A percentile compares a stretch with the other conserved stretches of the same genome.
phyloP scores from a whole-genome alignment of 2,888 invertebrate species.

The Ethmia dodecea region DNA sequence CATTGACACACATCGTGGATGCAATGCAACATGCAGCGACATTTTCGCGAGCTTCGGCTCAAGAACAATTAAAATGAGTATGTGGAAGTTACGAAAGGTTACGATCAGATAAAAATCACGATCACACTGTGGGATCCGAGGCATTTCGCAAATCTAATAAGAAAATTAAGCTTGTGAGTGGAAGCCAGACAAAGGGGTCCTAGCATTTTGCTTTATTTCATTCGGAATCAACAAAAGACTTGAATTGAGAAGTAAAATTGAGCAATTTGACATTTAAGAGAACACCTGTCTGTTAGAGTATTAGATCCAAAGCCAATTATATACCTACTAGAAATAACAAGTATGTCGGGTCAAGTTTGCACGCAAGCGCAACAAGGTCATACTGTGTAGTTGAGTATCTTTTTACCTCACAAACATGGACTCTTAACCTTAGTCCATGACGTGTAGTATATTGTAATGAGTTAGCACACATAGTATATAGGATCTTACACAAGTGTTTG shows the following conservation, averaged over 20 bases:
- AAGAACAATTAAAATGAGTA: constrained; percentile 41
- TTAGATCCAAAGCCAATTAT: constrained; percentile 22
- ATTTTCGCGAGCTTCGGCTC: constrained; percentile 42
- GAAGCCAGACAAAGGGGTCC: too few relatives aligned
- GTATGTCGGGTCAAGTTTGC: constrained; percentile 38
- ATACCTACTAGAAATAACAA: constrained; percentile 13
- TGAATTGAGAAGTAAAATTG: not conserved
- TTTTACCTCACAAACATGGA: constrained; percentile 14
- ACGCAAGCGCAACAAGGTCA: constrained; percentile 33
- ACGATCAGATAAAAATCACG: constrained; percentile 19
- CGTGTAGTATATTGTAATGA: constrained; percentile 1
- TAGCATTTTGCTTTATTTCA: not conserved
- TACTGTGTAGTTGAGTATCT: constrained; percentile 5
- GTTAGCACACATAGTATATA: constrained; percentile 4
- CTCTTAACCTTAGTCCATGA: constrained; percentile 7
- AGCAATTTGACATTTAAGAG: constrained; percentile 2
- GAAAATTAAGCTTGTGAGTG: not conserved
- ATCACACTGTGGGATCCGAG: constrained; percentile 14
- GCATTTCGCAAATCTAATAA: constrained; percentile 7
- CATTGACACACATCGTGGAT: constrained; percentile 64
- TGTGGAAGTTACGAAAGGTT: constrained; percentile 33
- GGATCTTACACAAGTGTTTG: constrained; percentile 7
- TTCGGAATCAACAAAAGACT: not conserved
- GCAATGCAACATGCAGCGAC: constrained; percentile 39
- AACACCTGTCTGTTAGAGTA: constrained; percentile 17